Percentiles rank a stretch among this genome's conserved stretches.
Conservation (phyloP, 2,113 vertebrate species). For the Syrrhaptes paradoxus region DNA sequence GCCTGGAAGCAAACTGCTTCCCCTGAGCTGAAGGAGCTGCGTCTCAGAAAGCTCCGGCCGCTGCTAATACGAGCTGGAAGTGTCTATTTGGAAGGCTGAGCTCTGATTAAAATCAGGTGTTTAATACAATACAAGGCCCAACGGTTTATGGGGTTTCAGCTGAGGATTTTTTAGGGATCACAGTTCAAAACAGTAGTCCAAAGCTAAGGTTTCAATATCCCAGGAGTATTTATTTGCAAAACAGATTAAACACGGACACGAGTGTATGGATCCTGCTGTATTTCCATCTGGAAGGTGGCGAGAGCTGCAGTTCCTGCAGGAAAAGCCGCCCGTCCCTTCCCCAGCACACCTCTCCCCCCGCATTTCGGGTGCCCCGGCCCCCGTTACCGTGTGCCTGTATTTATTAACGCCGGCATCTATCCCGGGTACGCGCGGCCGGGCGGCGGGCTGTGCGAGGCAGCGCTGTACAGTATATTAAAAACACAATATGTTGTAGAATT, state of each 20-base stretch:
- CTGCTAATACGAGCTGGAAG: background rate
- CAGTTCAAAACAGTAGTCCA: constrained; percentile 34
- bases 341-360: too few species aligned
- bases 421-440: background rate
- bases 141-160: constrained; percentile 65
- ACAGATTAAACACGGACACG: background rate
- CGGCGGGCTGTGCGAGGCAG: background rate
- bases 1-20: background rate
- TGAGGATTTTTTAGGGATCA: constrained; percentile 64
- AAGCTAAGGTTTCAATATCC: constrained; percentile 38
- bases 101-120: constrained; percentile 71
- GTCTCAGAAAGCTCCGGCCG: background rate
- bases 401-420: background rate
- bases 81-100: background rate
- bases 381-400: accelerated
- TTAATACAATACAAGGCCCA: constrained; percentile 50
- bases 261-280: background rate
- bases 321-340: too few species aligned
- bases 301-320: accelerated
- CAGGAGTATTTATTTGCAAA: constrained; percentile 23
- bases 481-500: background rate
- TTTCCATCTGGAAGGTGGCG: background rate
- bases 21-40: background rate
- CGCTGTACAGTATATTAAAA: background rate
- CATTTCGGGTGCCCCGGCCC: background rate